These are phyloP conservation scores for Bufo bufo DNA, from an alignment of 2,113 vertebrate genomes.

Conservation along the genomic window DNA sequence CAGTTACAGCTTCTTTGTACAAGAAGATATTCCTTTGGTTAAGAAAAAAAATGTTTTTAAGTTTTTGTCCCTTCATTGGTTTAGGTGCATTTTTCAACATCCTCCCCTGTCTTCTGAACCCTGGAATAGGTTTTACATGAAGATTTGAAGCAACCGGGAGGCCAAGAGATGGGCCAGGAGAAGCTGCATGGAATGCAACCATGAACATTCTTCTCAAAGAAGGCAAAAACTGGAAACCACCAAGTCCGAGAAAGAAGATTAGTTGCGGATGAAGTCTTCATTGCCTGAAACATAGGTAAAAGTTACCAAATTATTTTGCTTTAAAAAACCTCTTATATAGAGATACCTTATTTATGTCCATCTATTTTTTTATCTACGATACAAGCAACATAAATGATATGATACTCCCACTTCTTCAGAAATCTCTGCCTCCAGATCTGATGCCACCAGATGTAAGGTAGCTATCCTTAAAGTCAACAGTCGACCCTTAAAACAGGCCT, in stretches of 20 bases:
- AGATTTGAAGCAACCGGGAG: conserved; percentile 92
- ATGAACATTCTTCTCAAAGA: conserved; percentile 95
- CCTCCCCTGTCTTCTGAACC: conserved; percentile 86
- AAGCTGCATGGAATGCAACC: conserved; percentile 90
- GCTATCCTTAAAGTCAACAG: too few relatives aligned
- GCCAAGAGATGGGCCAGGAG: conserved; percentile 91
- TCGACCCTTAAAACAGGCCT: too few relatives aligned
- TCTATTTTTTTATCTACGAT: too few relatives aligned
- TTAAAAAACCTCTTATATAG: too few relatives aligned
- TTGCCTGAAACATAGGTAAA: conserved; percentile 70
- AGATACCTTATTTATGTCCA: too few relatives aligned
- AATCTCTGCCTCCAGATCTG: too few relatives aligned
- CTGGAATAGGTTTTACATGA: conserved; percentile 94
- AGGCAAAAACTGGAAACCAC: conserved; percentile 97
- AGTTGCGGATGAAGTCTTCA: conserved; percentile 87
- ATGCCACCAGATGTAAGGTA: too few relatives aligned
- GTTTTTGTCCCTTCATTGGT: conserved; percentile 47
- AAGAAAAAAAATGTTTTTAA: conserved; percentile 61
- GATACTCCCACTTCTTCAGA: too few relatives aligned
- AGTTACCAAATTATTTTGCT: background rate
- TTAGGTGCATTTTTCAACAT: conserved; percentile 80
- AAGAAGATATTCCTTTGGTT: conserved; percentile 71
- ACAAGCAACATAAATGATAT: too few relatives aligned
- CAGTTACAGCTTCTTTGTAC: conserved; percentile 66
- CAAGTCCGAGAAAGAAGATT: conserved; percentile 95